A percentile compares a stretch with the other conserved stretches of the same genome.
Evolutionary conservation across 2,888 invertebrate genomes (phyloP).

Genomic region (Drosophila aldrichi): DNA sequence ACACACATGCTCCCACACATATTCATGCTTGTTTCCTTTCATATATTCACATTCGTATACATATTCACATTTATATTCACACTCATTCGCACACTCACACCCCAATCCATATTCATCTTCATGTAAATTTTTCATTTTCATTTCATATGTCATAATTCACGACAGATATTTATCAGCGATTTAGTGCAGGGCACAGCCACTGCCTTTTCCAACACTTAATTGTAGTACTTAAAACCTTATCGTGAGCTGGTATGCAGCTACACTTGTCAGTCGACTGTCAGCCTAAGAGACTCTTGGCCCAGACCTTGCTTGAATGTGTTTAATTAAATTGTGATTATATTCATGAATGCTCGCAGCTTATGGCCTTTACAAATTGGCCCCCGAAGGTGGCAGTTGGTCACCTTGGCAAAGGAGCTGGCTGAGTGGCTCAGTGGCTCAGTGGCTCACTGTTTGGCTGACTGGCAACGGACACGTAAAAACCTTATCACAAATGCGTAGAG

Average conservation of each 20-base stretch:
- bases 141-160: background rate
- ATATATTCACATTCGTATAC: background rate
- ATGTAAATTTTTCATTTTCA: background rate
- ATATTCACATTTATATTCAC: background rate
- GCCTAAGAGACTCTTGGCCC: slow-evolving; percentile 9
- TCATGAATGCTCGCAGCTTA: slow-evolving; percentile 9
- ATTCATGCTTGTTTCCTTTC: background rate
- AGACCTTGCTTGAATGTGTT: slow-evolving; percentile 36
- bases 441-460: background rate
- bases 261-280: slow-evolving; percentile 34
- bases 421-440: background rate
- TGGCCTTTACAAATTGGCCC: slow-evolving; percentile 7
- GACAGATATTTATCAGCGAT: background rate
- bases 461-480: slow-evolving; percentile 67
- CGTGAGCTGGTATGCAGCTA: background rate
- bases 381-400: slow-evolving; percentile 13
- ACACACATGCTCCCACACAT: background rate
- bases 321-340: slow-evolving; percentile 38
- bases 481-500: slow-evolving; percentile 57
- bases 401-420: slow-evolving; percentile 6
- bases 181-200: background rate
- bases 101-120: background rate
- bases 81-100: background rate
- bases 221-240: slow-evolving; percentile 2
- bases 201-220: background rate